Conservation (phyloP, 2,888 invertebrate genomes). For the Tenodera sinensis region DNA sequence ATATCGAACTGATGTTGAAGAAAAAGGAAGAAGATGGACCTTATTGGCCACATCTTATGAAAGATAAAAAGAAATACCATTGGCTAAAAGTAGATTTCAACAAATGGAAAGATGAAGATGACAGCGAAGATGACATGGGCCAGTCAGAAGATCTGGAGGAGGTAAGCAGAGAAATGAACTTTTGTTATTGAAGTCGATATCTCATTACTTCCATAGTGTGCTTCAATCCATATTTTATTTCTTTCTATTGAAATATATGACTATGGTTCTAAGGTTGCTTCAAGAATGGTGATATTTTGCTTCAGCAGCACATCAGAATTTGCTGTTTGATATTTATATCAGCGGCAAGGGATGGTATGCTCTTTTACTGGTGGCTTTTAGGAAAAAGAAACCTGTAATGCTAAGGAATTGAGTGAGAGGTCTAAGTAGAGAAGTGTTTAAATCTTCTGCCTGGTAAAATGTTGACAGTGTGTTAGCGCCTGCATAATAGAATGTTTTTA, state of each 20-base stretch:
- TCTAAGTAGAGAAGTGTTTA: too few species aligned
- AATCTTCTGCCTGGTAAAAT: too few species aligned
- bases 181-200: neutral
- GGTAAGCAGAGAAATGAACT: slow-evolving; percentile 37
- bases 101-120: slow-evolving; percentile 97
- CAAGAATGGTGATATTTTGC: too few species aligned
- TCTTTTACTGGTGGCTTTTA: too few species aligned
- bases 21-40: slow-evolving; percentile 64
- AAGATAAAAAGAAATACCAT: slow-evolving; percentile 85
- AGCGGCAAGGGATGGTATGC: too few species aligned
- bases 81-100: slow-evolving; percentile 97
- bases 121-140: slow-evolving; percentile 74
- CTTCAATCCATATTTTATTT: neutral
- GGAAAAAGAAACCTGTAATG: too few species aligned
- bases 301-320: too few species aligned
- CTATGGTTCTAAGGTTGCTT: neutral
- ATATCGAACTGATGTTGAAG: slow-evolving; percentile 51
- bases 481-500: too few species aligned
- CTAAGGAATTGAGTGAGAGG: too few species aligned
- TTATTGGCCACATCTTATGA: slow-evolving; percentile 86
- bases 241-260: neutral
- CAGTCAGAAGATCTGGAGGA: slow-evolving; percentile 57
- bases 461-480: too few species aligned
- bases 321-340: too few species aligned
- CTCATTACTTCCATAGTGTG: neutral